Base-by-base conservation (phyloP, 2,797 vertebrate genomes). In the Chaenodraco wilsoni region DNA sequence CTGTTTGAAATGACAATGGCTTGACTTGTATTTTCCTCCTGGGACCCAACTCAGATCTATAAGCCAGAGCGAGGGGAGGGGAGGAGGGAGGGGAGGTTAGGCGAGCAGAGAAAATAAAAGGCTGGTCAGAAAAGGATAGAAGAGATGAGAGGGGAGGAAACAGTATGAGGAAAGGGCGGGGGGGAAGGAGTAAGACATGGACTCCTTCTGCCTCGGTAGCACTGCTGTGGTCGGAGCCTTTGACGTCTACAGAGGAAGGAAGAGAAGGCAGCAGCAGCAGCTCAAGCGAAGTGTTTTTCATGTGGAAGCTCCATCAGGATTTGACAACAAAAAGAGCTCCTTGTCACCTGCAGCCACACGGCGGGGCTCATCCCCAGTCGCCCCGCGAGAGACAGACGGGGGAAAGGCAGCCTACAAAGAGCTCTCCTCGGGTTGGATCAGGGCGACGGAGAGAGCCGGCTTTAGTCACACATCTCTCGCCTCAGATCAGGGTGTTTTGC, bases 1-100 rank as follows among this genome's bases (percentile, higher is more conserved):
- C 86, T 83, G 91, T 94, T 94, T 93, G 92, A 94, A 94, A 94
- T 94, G 93, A 94, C 94, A 95, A 92, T 93, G 92, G 93, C 93
- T 94, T 91, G 92, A 94, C 94, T 94, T 92, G 87, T 86, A 90
- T 93, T 91, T 91, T 82, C 74, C 92, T 93, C 93, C 74, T 45
- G 90, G 90, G 94, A 92, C 89, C 71, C 74, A 81, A 88, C 90
- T 92, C 90, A 90, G 89, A 91, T 94, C 92, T 92, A 90, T 92
- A 93, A 92, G 87, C 79, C 84, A 50, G 77, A 81, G 77, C 81
- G 65, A 66, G 73, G 69, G 50, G 75, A 33, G 40, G 70, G 48
- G 9, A 55, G 67, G 15, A 45, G 57, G 43, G 65, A 46, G 40
- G 19, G 54, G 64, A 43, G 77, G 72, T 73, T 59, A 52, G 79